These are phyloP conservation scores for Chloroceryle inda DNA, from an alignment of 2,797 vertebrate species.

Conservation along the genomic window DNA sequence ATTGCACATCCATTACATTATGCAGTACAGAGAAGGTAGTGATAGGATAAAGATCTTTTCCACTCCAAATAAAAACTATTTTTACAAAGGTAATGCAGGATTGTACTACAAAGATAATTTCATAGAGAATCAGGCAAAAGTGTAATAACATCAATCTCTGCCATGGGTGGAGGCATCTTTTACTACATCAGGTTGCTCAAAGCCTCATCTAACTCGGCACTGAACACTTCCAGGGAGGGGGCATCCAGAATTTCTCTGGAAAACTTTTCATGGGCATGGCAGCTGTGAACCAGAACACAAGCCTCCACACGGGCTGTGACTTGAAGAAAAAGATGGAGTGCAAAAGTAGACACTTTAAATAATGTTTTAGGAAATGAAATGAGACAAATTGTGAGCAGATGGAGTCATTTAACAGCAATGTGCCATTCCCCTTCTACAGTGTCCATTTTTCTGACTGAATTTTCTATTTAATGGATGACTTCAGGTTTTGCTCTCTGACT, in stretches of 20 bases:
- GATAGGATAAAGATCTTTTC: neutral
- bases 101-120: neutral
- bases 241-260: neutral
- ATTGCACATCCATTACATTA: neutral
- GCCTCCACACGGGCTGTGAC: neutral
- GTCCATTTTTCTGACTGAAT: neutral
- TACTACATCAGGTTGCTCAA: neutral
- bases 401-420: neutral
- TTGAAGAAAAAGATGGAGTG: neutral
- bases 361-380: constrained; percentile 12
- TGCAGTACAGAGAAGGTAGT: neutral
- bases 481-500: constrained; percentile 19
- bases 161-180: neutral
- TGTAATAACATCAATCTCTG: neutral
- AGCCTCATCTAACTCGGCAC: neutral
- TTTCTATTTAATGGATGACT: constrained; percentile 29
- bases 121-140: neutral
- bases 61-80: neutral
- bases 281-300: neutral
- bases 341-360: neutral
- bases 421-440: neutral
- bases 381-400: constrained; percentile 6
- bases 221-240: neutral
- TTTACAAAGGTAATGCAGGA: neutral
- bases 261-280: neutral